Evolutionary conservation across 2,888 invertebrate genomes (phyloP).

Genomic region (Xestobium rufovillosum): DNA sequence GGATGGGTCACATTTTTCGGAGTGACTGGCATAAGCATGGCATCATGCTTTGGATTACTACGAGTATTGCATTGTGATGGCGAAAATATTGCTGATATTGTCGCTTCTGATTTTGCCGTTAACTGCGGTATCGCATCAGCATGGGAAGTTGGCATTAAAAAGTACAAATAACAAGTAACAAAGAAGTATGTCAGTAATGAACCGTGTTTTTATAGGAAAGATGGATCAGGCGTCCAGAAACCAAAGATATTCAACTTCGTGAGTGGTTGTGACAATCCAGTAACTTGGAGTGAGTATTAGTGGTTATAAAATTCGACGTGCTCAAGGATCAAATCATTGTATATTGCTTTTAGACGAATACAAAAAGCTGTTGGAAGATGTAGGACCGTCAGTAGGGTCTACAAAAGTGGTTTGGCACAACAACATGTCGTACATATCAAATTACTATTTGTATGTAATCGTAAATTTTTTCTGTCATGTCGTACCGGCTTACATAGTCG

Average conservation of each 20-base stretch:
- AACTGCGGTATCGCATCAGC: slow-evolving; percentile 10
- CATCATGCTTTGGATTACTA: slow-evolving; percentile 53
- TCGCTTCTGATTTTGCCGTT: slow-evolving; percentile 49
- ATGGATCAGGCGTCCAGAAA: slow-evolving; percentile 2
- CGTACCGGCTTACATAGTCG: slow-evolving; percentile 55
- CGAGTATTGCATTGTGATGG: slow-evolving; percentile 49
- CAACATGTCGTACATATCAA: slow-evolving; percentile 54
- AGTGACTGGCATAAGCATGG: slow-evolving; percentile 47
- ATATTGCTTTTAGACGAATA: slow-evolving; percentile 46
- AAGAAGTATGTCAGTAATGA: no score
- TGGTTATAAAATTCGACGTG: no score
- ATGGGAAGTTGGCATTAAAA: not conserved
- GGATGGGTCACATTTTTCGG: slow-evolving; percentile 63
- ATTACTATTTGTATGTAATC: slow-evolving; percentile 49
- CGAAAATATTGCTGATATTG: slow-evolving; percentile 53
- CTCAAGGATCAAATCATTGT: no score
- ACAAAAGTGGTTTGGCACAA: slow-evolving; percentile 55
- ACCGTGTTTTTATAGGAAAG: no score
- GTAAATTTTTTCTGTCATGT: slow-evolving; percentile 54
- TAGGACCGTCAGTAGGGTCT: slow-evolving; percentile 51
- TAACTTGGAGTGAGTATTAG: slow-evolving; percentile 70
- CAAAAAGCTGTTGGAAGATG: slow-evolving; percentile 46
- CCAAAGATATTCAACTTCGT: slow-evolving; percentile 80
- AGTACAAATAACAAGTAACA: no score
- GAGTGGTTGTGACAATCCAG: slow-evolving; percentile 71